Conservation (phyloP, 2,888 invertebrate species). For the Machimus rusticus region DNA sequence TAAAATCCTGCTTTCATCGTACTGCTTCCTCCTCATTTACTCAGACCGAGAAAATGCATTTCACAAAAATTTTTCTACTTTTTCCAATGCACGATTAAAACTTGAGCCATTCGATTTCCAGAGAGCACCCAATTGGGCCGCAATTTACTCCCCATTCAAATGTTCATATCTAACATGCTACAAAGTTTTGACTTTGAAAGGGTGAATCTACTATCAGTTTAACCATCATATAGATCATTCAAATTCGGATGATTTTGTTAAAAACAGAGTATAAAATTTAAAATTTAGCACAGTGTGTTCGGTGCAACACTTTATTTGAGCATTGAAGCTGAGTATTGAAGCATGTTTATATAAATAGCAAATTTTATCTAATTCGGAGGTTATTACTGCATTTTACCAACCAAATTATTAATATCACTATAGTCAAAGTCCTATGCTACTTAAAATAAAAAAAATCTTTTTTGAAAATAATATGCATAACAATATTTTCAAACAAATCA, state of each 20-base stretch:
- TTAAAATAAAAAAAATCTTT: no score
- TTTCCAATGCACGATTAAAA: background rate
- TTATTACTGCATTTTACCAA: no score
- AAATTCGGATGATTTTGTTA: background rate
- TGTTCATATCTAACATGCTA: background rate
- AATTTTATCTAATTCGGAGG: no score
- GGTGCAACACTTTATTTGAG: background rate
- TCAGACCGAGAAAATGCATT: background rate
- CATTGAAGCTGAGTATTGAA: no score
- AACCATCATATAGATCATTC: background rate
- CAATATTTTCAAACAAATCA: no score
- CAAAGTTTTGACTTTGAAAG: background rate
- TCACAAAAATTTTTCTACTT: background rate
- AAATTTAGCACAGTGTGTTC: background rate
- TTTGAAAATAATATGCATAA: no score
- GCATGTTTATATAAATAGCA: no score
- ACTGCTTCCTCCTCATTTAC: background rate
- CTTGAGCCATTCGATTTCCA: background rate
- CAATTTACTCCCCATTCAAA: background rate
- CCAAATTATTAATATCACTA: no score
- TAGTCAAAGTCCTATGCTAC: no score
- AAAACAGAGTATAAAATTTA: background rate
- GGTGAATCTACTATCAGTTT: background rate
- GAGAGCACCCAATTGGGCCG: background rate
- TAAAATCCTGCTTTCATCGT: background rate